Evolutionary conservation across 1,140 invertebrate genomes (phyloP), one percentile per base, ranked within the genome.

Genomic region (Lepidurus arcticus): DNA sequence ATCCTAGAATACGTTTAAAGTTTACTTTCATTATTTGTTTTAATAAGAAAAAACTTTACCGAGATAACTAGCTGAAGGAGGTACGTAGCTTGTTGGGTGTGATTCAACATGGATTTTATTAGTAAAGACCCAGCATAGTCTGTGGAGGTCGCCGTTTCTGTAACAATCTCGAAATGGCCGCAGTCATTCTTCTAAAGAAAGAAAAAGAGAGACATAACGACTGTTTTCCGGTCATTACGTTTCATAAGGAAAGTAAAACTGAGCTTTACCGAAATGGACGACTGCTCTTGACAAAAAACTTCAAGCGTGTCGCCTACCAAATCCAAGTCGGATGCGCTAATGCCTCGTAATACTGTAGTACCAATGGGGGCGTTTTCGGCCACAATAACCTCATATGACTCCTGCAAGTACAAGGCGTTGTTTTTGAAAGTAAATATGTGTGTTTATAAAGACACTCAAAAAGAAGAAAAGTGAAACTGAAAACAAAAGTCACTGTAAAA

Each of bases 301-400:
- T 93, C 91, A 73, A 95, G 87, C 81, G 89, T 91, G 65, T 94
- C 90, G 3, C 94, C 94, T 16, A 92, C 88, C 34, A 90, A 88
- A 85, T 96, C 94, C 24, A 87, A 88, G 86, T 96, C 94, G 82
- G 89, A 89, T 13, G 94, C 90, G 73, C 88, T 84, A 73, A 96
- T 92, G 75, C 89, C 88, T 9, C 87, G 86, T 73, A 95, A 88
- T 6, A 98, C 89, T 1, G 91, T 92, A 44, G 89, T 90, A 16
- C 92, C 93, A 10, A 92, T 84, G 7, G 86, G 83, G 1, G 92
- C 89, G 84, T 96, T 92, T 86, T 96, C 94, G 34, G 89, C 87
- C 8, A 94, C 90, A 79, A 90, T 88, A 0, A 91, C 89, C 82
- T 93, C 91, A 84, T 96, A 96, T 0, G 92, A 92, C 78, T 88